Percentiles rank a stretch among this genome's conserved stretches.
These are phyloP conservation scores for Eubasilissa regina DNA, from an alignment of 1,140 invertebrate species.

Conservation along the genomic window DNA sequence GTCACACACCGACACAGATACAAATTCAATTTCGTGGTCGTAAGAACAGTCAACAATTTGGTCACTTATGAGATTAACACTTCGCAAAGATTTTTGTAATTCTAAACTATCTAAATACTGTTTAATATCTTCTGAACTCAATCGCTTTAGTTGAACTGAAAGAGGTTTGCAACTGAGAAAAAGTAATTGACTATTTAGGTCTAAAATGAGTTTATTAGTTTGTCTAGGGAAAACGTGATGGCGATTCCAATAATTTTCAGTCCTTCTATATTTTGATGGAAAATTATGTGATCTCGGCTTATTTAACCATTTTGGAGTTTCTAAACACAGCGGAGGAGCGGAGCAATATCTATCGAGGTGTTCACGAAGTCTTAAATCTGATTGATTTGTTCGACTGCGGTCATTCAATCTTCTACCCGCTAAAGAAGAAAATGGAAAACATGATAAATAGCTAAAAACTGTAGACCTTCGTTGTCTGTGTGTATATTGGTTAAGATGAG, in stretches of 20 bases:
- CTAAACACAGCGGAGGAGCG: conserved; percentile 33
- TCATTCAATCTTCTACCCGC: conserved; percentile 66
- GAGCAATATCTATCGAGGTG: conserved; percentile 68
- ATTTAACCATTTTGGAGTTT: conserved; percentile 60
- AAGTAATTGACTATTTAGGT: conserved; percentile 68
- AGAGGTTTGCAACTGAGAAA: conserved; percentile 67
- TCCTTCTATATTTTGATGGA: conserved; percentile 67
- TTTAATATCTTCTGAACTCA: conserved; percentile 60
- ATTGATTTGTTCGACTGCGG: background rate
- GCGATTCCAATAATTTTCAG: conserved; percentile 69
- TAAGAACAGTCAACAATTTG: background rate
- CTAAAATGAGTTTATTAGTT: conserved; percentile 67
- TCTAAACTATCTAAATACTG: conserved; percentile 21
- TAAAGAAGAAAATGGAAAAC: conserved; percentile 69
- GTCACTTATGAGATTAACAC: background rate
- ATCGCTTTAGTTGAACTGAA: conserved; percentile 64
- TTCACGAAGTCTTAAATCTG: conserved; percentile 39
- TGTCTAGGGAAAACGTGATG: conserved; percentile 66
- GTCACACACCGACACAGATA: conserved; percentile 42
- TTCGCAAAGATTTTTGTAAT: background rate
- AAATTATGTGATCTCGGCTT: conserved; percentile 67
- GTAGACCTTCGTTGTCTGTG: conserved; percentile 29
- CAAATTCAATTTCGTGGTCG: conserved; percentile 55
- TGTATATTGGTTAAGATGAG: background rate
- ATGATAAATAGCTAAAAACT: conserved; percentile 30